Evolutionary conservation across 2,113 vertebrate genomes (phyloP), one percentile per base, ranked within the genome.

Genomic region (Plestiodon gilberti): DNA sequence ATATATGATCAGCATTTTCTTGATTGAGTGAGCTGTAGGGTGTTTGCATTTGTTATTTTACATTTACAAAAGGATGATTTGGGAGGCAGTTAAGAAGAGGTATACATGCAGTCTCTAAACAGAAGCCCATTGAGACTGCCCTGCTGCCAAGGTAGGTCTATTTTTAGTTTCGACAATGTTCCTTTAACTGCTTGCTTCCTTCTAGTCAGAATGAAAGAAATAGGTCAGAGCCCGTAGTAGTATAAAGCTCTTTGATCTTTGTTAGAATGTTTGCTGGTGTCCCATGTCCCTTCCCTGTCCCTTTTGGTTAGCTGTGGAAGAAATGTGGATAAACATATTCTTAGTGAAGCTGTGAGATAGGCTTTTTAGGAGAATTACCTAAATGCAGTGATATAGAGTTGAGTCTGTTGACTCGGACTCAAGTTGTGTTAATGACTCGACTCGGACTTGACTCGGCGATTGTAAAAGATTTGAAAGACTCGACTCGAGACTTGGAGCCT

Each of bases 131-230:
- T n/a, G 88, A 92, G 89, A 94, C 85, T 88, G 91, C 89, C 94
- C 52, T 78, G 69, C 67, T 94, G 93, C 91, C 92, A 93, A 94
- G 85, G 90, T 91, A 90, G 89, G 40, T 79, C 87, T 95, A 94
- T 93, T 92, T 94, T 94, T 95, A 94, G 90, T 95, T 95, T 94
- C 92, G 88, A 93, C 88, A 93, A 62, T 94, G 88, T 93, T 94
- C 87, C 90, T 95, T 95, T 94, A 94, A 94, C 89, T 89, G 43
- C 13, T n/a, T 48, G 90, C 86, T 78, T 59, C 82, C 89, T 88
- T 93, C 80, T 85, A 92, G 94, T 92, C 90, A 90, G 94, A 94
- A 91, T 94, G 95, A 95, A 95, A 95, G 91, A 95, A 95, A 92
- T 95, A 94, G 94, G 94, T 95, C 95, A 95, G 91, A 92, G 93